Base-by-base conservation (phyloP, 2,888 invertebrate species). In the Cantharis rustica region DNA sequence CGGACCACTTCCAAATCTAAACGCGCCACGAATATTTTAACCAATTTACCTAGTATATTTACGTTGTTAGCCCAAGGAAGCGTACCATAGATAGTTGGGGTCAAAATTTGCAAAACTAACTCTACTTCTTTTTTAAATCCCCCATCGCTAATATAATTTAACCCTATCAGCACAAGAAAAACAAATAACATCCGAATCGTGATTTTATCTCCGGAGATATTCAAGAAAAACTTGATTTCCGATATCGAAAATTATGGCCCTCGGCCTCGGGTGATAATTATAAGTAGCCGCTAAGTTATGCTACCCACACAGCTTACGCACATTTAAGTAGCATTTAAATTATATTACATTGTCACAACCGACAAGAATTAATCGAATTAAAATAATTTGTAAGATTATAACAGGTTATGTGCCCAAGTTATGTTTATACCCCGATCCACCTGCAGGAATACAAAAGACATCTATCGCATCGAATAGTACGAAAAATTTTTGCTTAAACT, bases 11-110 rank as follows among this genome's bases (percentile, higher is more conserved):
- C 16, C 16, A 16, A 63, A 20, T 17, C 64, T 66, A 66, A 66
- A 66, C 64, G 64, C 64, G 64, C 64, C 23, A 66, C 64, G 64
- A 66, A 66, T 66, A 66, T 66, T 66, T 66, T 66, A 66, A 66
- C n/a, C 64, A 66, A 66, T 66, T 66, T 66, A 66, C 23, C 23
- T 66, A 17, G 17, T 17, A 23, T 23, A 66, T 66, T 66, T 66
- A 66, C 64, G n/a, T 66, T 66, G 64, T 66, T 66, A 66, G 64
- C 11, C 13, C 23, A 66, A 66, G 64, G 64, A 66, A 66, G 64
- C 64, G 64, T n/a, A 20, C 64, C 17, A n/a, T 0, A 2, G 47
- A 47, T 47, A 47, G 47, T 47, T 47, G n/a, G 47, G 47, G 47
- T 47, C 47, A 47, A 47, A n/a, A 31, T 31, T 31, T 31, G 31